Evolutionary conservation across 1,140 invertebrate species (phyloP).

Genomic region (Leucophenga varia): DNA sequence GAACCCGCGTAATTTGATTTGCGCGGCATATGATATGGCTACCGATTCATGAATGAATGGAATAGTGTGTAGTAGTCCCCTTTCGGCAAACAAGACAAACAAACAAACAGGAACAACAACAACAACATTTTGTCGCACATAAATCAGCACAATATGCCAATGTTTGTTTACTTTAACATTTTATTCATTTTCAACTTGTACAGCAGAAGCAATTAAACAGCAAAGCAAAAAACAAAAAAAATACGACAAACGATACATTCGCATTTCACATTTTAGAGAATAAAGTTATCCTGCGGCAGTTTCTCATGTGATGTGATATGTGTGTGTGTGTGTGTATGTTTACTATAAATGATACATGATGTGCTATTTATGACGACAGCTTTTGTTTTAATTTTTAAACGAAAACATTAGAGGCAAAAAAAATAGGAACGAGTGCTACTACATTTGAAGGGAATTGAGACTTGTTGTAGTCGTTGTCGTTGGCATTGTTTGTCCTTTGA

Average conservation of each 20-base stretch:
- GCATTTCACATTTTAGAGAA: no score
- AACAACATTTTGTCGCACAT: conserved; percentile 50
- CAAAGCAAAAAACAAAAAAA: conserved; percentile 24
- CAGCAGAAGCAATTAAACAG: conserved; percentile 52
- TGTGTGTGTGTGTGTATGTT: conserved; percentile 13
- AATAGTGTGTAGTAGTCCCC: not conserved
- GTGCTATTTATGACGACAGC: conserved; percentile 51
- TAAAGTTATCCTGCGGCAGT: conserved; percentile 1
- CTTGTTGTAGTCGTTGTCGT: not conserved
- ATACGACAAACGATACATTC: no score
- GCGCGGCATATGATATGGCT: conserved; percentile 12
- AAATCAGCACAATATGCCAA: conserved; percentile 56
- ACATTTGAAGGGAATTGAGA: not conserved
- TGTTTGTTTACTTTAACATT: conserved; percentile 47
- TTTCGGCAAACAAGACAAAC: conserved; percentile 11
- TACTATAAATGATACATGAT: conserved; percentile 53
- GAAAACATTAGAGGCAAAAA: conserved; percentile 4
- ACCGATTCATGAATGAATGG: conserved; percentile 2
- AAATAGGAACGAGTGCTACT: not conserved
- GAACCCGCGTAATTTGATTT: conserved; percentile 51
- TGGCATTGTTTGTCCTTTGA: not conserved
- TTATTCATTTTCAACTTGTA: conserved; percentile 47
- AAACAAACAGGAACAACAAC: no score
- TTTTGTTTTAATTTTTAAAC: conserved; percentile 48
- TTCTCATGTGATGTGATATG: conserved; percentile 9